phyloP scores from a whole-genome alignment of 2,797 vertebrate genomes.

The Darevskia mixta region DNA sequence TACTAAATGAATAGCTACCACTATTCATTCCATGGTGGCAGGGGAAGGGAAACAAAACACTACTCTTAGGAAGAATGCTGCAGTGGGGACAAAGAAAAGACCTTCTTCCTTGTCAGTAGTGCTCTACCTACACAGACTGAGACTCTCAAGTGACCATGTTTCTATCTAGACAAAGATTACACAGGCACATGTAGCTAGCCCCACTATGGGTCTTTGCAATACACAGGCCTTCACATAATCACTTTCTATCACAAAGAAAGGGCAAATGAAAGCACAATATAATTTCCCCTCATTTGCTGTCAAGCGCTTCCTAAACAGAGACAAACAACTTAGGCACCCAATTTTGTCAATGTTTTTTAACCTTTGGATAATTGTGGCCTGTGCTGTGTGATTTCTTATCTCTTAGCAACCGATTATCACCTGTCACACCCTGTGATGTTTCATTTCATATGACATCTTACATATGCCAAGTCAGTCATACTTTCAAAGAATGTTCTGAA shows the following conservation, averaged over 20 bases:
- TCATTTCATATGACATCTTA: neutral
- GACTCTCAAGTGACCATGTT: neutral
- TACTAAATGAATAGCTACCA: neutral
- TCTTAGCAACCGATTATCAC: conserved; percentile 7
- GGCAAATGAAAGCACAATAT: conserved; percentile 12
- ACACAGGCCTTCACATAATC: neutral
- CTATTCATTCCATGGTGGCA: neutral
- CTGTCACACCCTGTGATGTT: neutral
- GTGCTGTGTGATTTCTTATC: conserved; percentile 5
- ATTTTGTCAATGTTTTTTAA: conserved; percentile 29
- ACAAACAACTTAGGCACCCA: neutral
- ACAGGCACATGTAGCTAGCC: neutral
- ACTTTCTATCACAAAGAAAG: neutral
- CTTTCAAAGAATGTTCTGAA: conserved; percentile 3
- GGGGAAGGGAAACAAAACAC: neutral
- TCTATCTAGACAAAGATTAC: neutral
- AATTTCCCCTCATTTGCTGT: neutral
- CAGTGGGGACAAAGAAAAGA: neutral
- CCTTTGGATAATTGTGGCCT: conserved; percentile 3
- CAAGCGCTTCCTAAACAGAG: neutral
- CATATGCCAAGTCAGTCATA: conserved; percentile 14
- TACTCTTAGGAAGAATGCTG: neutral
- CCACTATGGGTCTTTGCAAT: neutral
- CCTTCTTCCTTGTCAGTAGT: neutral
- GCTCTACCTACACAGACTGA: neutral